phyloP scores from a whole-genome alignment of 1,140 invertebrate genomes.

The Hypsibius dujardini region DNA sequence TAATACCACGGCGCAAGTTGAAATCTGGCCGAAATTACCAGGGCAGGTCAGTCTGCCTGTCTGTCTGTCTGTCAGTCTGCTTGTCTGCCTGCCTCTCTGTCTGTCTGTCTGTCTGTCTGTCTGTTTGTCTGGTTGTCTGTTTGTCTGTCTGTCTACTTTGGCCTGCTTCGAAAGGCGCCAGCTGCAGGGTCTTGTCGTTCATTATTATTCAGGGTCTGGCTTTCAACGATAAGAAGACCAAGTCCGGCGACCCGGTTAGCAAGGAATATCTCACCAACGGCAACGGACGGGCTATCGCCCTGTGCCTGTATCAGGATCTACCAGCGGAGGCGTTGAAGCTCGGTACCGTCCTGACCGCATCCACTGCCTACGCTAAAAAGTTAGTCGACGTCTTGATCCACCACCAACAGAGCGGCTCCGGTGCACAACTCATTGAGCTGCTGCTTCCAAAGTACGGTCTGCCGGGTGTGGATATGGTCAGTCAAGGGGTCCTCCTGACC shows the following conservation, averaged over 20 bases:
- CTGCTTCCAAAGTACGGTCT: background rate
- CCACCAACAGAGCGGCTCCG: slow-evolving; percentile 2
- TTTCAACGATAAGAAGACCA: too few relatives aligned
- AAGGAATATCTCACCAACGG: background rate
- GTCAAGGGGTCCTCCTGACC: background rate
- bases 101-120: too few relatives aligned
- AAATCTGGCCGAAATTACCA: background rate
- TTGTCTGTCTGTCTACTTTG: too few relatives aligned
- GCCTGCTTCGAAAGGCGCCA: too few relatives aligned
- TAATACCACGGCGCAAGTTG: background rate
- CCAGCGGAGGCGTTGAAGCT: background rate
- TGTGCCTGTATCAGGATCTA: background rate
- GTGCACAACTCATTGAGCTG: background rate
- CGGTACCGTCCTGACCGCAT: background rate
- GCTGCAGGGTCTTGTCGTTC: too few relatives aligned
- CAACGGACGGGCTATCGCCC: background rate
- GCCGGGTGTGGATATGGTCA: background rate
- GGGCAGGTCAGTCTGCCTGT: background rate
- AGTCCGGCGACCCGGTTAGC: background rate
- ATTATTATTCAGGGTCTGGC: too few relatives aligned
- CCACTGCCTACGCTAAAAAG: background rate
- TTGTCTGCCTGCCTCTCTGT: too few relatives aligned
- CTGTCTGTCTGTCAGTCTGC: too few relatives aligned
- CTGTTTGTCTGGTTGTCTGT: too few relatives aligned
- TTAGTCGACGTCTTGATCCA: background rate